Conservation (phyloP, 92 coral and sea anemone genomes). For the Parazoanthus darwini region DNA sequence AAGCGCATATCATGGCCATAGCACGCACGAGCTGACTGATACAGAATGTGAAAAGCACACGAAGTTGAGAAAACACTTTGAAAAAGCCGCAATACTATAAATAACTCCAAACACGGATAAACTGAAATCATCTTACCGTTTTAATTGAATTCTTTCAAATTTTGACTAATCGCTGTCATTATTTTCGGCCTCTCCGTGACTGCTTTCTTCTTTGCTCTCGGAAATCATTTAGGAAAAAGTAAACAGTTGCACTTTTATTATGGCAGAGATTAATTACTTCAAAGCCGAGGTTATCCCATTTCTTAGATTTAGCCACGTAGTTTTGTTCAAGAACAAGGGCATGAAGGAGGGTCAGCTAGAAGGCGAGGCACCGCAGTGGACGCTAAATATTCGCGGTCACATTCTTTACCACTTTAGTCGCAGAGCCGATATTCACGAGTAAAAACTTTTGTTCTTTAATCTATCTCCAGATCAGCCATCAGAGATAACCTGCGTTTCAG, state of each 20-base stretch:
- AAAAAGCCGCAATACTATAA: neutral
- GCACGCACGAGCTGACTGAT: neutral
- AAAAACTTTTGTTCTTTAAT: no score
- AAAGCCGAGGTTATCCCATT: neutral
- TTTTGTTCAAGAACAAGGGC: no score
- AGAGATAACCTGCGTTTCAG: no score
- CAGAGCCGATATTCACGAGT: no score
- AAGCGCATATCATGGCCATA: neutral
- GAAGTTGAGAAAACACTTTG: neutral
- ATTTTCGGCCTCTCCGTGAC: neutral
- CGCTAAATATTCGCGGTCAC: no score
- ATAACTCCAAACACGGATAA: neutral
- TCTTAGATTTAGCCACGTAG: neutral
- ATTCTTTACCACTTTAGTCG: no score
- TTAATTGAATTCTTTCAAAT: neutral
- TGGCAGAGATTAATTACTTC: neutral
- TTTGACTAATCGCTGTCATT: conserved; percentile 13
- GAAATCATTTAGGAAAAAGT: neutral
- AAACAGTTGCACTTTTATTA: neutral
- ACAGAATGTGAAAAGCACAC: neutral
- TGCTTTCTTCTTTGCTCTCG: neutral
- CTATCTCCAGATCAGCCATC: no score
- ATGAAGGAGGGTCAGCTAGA: no score
- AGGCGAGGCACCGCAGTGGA: no score
- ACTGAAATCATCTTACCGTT: no score